Base-by-base conservation (phyloP, 2,113 vertebrate species). In the Phalacrocorax brasilianus region DNA sequence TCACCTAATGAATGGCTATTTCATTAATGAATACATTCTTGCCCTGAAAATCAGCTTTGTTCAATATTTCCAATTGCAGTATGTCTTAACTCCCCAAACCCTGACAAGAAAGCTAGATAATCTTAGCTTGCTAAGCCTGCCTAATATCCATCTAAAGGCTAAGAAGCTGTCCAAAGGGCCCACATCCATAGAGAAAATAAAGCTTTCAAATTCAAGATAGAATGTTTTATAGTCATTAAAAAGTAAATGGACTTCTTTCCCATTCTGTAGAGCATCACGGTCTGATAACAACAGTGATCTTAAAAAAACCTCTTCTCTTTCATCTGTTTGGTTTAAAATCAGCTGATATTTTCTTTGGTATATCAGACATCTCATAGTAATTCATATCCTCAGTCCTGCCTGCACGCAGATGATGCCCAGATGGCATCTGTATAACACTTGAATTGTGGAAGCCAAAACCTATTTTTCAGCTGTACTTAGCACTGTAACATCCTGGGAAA, bases 1-100 rank as follows among this genome's bases (percentile, higher is more conserved):
- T 95, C 84, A 95, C 50, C 30, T 89, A 84, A 85, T 89, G 89
- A 96, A 95, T 91, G 68, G 45, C 38, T 72, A 19, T 92, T 97
- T 97, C 40, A 67, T 81, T 95, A 92, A 61, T 45, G 63, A 96
- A 83, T 52, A 94, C 53, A 53, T 96, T 79, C 71, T 88, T 94
- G 77, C 27, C 55, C 26, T 55, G 53, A 82, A 84, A 77, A 92
- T 91, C 49, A 76, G 68, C 89, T 94, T 94, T 91, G 92, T 93
- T 55, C 82, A 73, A 28, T 91, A 91, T 97, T 96, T 78, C n/a
- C 13, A 92, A 66, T 19, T 94, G 62, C 55, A 94, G 33, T 84
- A 50, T 20, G 12, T 71, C 74, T 89, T 80, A 71, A 77, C 32
- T 88, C 42, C 33, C 8, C 27, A 40, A 27, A n/a, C 6, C 40